Base-by-base conservation (phyloP, 64 coral and sea anemone species). In the Cladopsammia gracilis region DNA sequence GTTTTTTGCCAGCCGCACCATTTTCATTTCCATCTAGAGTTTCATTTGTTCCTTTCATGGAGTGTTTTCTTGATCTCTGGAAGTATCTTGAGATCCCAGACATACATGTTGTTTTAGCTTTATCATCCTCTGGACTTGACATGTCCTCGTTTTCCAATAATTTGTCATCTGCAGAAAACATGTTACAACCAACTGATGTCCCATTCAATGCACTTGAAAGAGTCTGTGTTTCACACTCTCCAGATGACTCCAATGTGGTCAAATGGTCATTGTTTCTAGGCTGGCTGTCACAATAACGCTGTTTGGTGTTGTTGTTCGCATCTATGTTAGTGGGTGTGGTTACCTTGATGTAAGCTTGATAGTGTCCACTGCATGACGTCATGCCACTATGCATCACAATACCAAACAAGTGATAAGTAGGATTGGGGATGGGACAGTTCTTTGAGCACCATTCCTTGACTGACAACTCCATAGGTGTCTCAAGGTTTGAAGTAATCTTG, bases 301-400 rank as follows among this genome's bases (percentile, higher is more conserved):
- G 85, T 46, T 26, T 16, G 14, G 25, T 66, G 34, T 83, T 86
- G 45, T 86, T 86, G 23, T 86, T 58, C 16, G 70, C 47, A 70
- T 71, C 83, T 51, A 14, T 18, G 4, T 62, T 67, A 1, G 72
- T 43, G 68, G 43, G 45, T 83, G 12, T 59, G n/a, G 76, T 70
- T 52, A 95, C 79, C 76, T 93, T 94, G 13, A 99, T 92, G 89
- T 99, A 99, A 26, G 94, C 90, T 75, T 96, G 82, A 74, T 99
- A 99, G 77, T 99, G 98, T 6, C 98, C 98, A 86, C 98, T 99
- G 47, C 98, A 96, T 10, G 98, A 99, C 1, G 98, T 96, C 98
- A 99, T 96, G 25, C 98, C 98, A 92, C 91, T 96, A 57, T 99
- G 98, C 88, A 96, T 94, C 20, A 99, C 98, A 85, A 99, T 93